phyloP scores from a whole-genome alignment of 1,140 invertebrate species.

The Cotesia glomerata region DNA sequence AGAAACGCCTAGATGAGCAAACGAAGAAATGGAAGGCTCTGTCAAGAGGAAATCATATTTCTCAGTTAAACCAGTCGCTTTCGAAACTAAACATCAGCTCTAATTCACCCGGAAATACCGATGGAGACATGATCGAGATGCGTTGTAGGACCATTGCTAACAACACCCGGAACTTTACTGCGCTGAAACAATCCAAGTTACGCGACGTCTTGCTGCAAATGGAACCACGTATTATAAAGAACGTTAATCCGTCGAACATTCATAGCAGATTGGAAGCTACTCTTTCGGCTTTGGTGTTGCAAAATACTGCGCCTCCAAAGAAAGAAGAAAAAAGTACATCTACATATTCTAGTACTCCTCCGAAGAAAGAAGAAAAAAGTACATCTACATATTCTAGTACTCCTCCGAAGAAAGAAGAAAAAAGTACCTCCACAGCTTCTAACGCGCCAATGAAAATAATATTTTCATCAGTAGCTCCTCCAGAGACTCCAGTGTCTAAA shows the following conservation, averaged over 20 bases:
- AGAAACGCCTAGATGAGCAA: constrained; percentile 41
- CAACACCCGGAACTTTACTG: constrained; percentile 45
- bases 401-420: background rate
- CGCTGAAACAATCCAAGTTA: constrained; percentile 49
- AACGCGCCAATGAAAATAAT: constrained; percentile 1
- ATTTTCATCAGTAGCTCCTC: background rate
- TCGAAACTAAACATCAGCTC: constrained; percentile 44
- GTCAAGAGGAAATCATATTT: constrained; percentile 30
- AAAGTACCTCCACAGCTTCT: background rate
- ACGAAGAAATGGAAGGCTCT: constrained; percentile 46
- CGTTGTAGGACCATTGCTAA: constrained; percentile 52
- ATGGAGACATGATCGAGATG: constrained; percentile 44
- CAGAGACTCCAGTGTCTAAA: constrained; percentile 20
- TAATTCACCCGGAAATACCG: constrained; percentile 32
- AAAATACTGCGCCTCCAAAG: constrained; percentile 19
- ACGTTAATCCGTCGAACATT: constrained; percentile 45
- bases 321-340: constrained; percentile 14
- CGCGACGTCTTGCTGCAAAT: constrained; percentile 45
- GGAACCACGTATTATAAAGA: constrained; percentile 46
- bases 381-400: background rate
- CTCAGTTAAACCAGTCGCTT: constrained; percentile 49
- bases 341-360: background rate
- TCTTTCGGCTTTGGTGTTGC: constrained; percentile 47
- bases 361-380: background rate
- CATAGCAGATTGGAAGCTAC: constrained; percentile 55